A percentile compares a stretch with the other conserved stretches of the same genome.
phyloP scores from a whole-genome alignment of 1,140 invertebrate species.

The Drosophila hydei region DNA sequence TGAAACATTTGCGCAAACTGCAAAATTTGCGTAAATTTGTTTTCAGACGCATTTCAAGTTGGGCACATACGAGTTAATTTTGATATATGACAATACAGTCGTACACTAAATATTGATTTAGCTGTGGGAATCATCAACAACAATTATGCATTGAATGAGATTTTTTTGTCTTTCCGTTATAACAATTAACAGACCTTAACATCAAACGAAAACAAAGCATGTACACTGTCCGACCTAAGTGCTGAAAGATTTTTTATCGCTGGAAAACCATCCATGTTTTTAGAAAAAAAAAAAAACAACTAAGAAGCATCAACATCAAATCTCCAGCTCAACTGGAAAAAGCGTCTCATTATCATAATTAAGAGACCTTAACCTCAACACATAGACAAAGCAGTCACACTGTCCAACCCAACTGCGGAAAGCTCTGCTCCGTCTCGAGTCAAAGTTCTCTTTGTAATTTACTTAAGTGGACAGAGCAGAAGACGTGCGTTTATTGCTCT shows the following conservation, averaged over 20 bases:
- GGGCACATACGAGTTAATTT: conserved; percentile 18
- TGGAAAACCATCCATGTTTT: too few relatives aligned
- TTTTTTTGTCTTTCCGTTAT: not conserved
- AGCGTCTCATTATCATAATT: conserved; percentile 6
- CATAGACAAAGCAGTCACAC: conserved; percentile 36
- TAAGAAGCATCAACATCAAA: too few relatives aligned
- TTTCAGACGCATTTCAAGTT: conserved; percentile 33
- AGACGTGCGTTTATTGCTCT: conserved; percentile 26
- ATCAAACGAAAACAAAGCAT: too few relatives aligned
- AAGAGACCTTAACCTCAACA: conserved; percentile 48
- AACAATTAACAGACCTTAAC: too few relatives aligned
- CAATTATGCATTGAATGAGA: not conserved
- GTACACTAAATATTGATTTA: not conserved
- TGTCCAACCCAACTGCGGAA: conserved; percentile 31
- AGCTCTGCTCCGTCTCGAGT: conserved; percentile 18
- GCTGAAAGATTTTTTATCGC: too few relatives aligned
- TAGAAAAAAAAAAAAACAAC: too few relatives aligned
- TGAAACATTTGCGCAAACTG: conserved; percentile 41
- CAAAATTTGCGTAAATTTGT: conserved; percentile 28
- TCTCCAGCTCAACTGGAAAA: not conserved
- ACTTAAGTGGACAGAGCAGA: conserved; percentile 38
- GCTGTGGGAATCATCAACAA: conserved; percentile 24
- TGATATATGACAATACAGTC: not conserved
- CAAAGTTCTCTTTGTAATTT: conserved; percentile 35
- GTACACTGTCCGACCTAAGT: too few relatives aligned